Evolutionary conservation across 1,140 invertebrate genomes (phyloP).

Genomic region (Leptinotarsa undecemlineata): DNA sequence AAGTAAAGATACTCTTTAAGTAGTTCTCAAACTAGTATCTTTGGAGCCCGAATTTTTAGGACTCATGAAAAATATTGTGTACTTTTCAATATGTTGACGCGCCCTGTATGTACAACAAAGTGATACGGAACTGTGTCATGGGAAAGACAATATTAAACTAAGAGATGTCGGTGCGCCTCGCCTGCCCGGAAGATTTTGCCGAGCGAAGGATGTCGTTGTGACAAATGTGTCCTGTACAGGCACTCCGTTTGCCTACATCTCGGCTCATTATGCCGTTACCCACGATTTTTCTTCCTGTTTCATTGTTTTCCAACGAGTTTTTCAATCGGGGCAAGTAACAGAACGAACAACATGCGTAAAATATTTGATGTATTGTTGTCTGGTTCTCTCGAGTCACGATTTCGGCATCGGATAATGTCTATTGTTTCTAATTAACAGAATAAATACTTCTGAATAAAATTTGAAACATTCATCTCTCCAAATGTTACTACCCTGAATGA

Average conservation of each 20-base stretch:
- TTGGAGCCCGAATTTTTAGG: no score
- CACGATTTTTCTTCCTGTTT: slow-evolving; percentile 3
- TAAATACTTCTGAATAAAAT: no score
- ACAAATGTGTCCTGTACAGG: background rate
- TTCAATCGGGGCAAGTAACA: background rate
- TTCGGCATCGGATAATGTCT: no score
- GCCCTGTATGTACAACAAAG: background rate
- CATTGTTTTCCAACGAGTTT: background rate
- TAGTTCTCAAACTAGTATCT: no score
- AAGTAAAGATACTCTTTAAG: no score
- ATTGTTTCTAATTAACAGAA: no score
- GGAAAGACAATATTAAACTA: background rate
- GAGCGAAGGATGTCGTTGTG: background rate
- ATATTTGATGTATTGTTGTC: no score
- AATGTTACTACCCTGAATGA: no score
- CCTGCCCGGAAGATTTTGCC: background rate
- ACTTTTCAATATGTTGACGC: background rate
- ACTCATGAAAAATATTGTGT: no score
- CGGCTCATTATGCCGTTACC: slow-evolving; percentile 1
- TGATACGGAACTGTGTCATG: background rate
- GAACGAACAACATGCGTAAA: no score
- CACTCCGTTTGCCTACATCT: slow-evolving; percentile 2
- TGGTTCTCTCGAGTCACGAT: no score
- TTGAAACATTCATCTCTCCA: no score
- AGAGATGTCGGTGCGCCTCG: background rate